A percentile compares a stretch with the other conserved stretches of the same genome.
Conservation (phyloP, 92 coral and sea anemone species). For the Palythoa grandiflora region DNA sequence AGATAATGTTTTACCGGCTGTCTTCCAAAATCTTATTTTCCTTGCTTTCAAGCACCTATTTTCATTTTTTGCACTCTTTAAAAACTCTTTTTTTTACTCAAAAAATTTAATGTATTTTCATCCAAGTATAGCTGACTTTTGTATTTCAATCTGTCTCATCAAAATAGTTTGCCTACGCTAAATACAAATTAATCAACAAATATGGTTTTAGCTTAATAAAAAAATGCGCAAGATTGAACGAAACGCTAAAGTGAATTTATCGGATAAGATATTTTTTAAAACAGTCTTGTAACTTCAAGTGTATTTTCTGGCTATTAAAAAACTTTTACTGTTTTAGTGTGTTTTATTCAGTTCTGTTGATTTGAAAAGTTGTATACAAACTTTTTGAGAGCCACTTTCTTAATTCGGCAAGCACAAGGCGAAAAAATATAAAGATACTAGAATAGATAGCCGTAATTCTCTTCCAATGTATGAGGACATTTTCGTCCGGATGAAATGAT, state of each 20-base stretch:
- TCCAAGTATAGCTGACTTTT: neutral
- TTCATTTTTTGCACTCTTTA: neutral
- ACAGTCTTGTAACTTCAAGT: neutral
- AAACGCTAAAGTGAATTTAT: slow-evolving; percentile 6
- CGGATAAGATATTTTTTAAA: neutral
- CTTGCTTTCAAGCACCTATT: neutral
- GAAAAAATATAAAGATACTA: neutral
- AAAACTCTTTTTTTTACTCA: neutral
- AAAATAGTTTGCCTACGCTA: neutral
- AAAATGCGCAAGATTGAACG: slow-evolving; percentile 13
- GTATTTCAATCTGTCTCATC: neutral
- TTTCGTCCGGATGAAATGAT: neutral
- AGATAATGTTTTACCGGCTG: slow-evolving; percentile 42
- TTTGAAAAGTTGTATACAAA: slow-evolving; percentile 1
- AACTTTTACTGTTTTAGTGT: no score
- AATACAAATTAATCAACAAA: slow-evolving; percentile 25
- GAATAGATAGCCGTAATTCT: neutral
- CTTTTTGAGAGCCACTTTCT: neutral
- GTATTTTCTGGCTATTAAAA: no score
- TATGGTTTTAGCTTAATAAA: neutral
- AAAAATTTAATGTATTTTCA: neutral
- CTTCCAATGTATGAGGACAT: neutral
- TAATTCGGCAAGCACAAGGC: neutral
- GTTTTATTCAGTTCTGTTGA: slow-evolving; percentile 26
- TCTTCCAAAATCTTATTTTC: slow-evolving; percentile 7